phyloP scores from a whole-genome alignment of 2,888 invertebrate genomes.

The Biston betularia region DNA sequence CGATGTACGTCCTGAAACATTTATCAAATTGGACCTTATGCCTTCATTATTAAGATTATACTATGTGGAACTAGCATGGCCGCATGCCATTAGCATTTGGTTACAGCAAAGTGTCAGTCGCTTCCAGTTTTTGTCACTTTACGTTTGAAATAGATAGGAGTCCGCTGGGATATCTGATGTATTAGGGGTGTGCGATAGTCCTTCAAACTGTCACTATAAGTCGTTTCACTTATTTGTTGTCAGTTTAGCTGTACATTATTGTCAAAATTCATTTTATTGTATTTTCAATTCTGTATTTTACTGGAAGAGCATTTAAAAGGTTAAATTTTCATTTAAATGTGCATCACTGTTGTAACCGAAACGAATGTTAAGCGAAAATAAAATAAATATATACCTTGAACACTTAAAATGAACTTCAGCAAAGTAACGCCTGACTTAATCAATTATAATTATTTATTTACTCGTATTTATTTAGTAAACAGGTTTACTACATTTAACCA shows the following conservation, averaged over 20 bases:
- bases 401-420: too few species aligned
- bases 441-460: too few species aligned
- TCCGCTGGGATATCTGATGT: constrained; percentile 29
- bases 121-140: constrained; percentile 38
- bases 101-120: constrained; percentile 45
- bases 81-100: constrained; percentile 52
- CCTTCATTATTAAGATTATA: constrained; percentile 19
- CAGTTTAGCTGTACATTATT: background rate
- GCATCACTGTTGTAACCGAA: too few species aligned
- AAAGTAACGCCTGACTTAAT: too few species aligned
- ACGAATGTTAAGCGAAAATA: too few species aligned
- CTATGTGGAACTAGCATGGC: constrained; percentile 14
- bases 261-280: background rate
- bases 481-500: too few species aligned
- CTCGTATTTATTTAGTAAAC: too few species aligned
- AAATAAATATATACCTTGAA: too few species aligned
- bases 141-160: constrained; percentile 31
- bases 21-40: constrained; percentile 38
- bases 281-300: too few species aligned
- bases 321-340: too few species aligned
- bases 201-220: constrained; percentile 5
- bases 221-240: background rate
- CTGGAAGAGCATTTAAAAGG: too few species aligned
- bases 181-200: constrained; percentile 17
- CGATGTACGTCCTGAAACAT: constrained; percentile 41